phyloP scores from a whole-genome alignment of 1,140 invertebrate genomes.

The Tigriopus japonicus region DNA sequence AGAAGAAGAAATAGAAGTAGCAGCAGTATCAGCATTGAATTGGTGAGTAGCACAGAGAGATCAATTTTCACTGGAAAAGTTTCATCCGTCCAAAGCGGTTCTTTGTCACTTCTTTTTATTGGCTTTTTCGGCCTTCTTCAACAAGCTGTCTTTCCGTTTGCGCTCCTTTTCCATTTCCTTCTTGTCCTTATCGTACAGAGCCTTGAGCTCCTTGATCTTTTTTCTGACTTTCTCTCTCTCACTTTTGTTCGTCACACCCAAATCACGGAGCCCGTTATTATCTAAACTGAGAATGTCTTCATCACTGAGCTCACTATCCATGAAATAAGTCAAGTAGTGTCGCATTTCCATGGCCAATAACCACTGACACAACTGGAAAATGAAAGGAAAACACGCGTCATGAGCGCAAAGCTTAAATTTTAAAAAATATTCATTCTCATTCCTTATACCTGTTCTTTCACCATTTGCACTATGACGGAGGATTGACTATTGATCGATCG shows the following conservation, averaged over 20 bases:
- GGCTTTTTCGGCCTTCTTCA: slow-evolving; percentile 50
- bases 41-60: too few relatives aligned
- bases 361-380: slow-evolving; percentile 63
- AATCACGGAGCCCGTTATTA: slow-evolving; percentile 64
- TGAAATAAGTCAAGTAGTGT: slow-evolving; percentile 58
- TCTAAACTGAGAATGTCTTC: slow-evolving; percentile 55
- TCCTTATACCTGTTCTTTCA: too few relatives aligned
- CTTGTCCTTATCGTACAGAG: slow-evolving; percentile 47
- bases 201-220: slow-evolving; percentile 64
- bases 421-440: too few relatives aligned
- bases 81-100: not conserved
- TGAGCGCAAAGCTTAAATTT: too few relatives aligned
- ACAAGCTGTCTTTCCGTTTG: slow-evolving; percentile 50
- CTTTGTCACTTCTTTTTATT: slow-evolving; percentile 21
- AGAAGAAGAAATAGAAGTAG: too few relatives aligned
- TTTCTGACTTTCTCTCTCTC: slow-evolving; percentile 62
- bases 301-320: slow-evolving; percentile 62
- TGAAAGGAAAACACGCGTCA: too few relatives aligned
- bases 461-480: too few relatives aligned
- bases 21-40: too few relatives aligned
- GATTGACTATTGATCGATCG: too few relatives aligned
- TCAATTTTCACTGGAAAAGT: too few relatives aligned
- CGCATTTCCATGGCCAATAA: slow-evolving; percentile 54
- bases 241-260: slow-evolving; percentile 52
- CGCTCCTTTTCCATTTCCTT: slow-evolving; percentile 54